Percentiles rank a stretch among this genome's conserved stretches.
These are phyloP conservation scores for Eilema griseolum DNA, from an alignment of 2,888 invertebrate species.

Conservation along the genomic window DNA sequence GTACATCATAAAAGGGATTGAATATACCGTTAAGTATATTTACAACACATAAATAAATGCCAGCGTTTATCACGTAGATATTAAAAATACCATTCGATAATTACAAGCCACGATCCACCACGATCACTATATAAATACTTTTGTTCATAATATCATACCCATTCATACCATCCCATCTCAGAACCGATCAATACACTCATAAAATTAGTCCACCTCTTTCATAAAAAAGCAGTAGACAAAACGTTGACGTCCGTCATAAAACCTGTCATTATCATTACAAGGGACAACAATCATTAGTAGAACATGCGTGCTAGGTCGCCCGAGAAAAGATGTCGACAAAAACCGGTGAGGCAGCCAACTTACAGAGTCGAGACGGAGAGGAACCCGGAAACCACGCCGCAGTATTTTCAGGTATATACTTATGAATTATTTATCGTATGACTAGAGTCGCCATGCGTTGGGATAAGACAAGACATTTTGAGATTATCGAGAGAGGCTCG, in stretches of 20 bases:
- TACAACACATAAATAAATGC: not conserved
- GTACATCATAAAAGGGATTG: not conserved
- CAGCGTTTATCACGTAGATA: not conserved
- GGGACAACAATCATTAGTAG: conserved; percentile 44
- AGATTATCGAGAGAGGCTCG: not conserved
- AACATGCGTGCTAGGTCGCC: conserved; percentile 63
- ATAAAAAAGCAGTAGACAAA: conserved; percentile 24
- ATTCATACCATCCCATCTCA: not conserved
- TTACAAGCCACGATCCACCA: not conserved
- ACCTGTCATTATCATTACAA: conserved; percentile 32
- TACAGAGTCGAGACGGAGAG: conserved; percentile 63
- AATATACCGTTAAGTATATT: not conserved
- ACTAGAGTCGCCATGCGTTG: conserved; percentile 39
- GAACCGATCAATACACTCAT: conserved; percentile 18
- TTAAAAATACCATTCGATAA: not conserved
- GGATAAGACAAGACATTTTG: conserved; percentile 8
- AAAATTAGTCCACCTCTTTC: conserved; percentile 24
- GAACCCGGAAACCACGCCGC: conserved; percentile 72
- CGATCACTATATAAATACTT: not conserved
- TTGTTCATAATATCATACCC: not conserved
- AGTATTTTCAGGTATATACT: conserved; percentile 76
- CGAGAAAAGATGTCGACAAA: conserved; percentile 56
- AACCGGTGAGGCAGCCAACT: conserved; percentile 51
- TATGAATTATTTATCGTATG: conserved; percentile 51
- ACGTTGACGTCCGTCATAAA: conserved; percentile 28